phyloP scores from a whole-genome alignment of 2,888 invertebrate genomes.

The Callinectes sapidus region DNA sequence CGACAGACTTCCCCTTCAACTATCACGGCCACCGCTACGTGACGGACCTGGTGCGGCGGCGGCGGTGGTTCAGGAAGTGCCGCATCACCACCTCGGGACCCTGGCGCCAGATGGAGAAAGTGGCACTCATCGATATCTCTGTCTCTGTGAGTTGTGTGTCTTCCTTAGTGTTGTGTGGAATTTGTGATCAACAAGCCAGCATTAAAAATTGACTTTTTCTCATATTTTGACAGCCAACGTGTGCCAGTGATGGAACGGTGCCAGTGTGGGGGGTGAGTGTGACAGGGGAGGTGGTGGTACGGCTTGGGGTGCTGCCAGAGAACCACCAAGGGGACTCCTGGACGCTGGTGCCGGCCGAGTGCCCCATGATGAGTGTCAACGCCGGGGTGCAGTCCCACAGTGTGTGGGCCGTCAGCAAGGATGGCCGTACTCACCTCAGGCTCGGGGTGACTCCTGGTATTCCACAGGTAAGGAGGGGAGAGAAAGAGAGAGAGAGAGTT shows the following conservation, averaged over 20 bases:
- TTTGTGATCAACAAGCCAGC: neutral
- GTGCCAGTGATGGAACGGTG: conserved; percentile 71
- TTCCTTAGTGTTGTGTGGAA: neutral
- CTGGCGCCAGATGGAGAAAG: conserved; percentile 91
- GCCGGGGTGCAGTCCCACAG: conserved; percentile 73
- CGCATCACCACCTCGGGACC: conserved; percentile 89
- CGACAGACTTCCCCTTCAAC: conserved; percentile 91
- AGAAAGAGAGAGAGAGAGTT: conserved; percentile 17
- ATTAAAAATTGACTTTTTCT: neutral
- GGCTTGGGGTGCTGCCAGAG: conserved; percentile 84
- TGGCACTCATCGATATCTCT: conserved; percentile 88
- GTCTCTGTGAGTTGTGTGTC: conserved; percentile 80
- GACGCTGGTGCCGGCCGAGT: conserved; percentile 88
- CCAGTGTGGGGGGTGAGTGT: conserved; percentile 88
- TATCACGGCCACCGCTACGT: conserved; percentile 87
- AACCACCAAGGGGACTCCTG: conserved; percentile 83
- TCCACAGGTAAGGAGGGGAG: conserved; percentile 79
- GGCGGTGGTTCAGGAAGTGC: conserved; percentile 90
- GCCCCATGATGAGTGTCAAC: conserved; percentile 60
- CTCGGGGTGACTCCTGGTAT: conserved; percentile 81
- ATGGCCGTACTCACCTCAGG: conserved; percentile 89
- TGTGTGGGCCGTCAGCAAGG: conserved; percentile 90
- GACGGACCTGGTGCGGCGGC: conserved; percentile 90
- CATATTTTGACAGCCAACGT: conserved; percentile 53
- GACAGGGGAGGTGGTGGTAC: conserved; percentile 89